A percentile compares a stretch with the other conserved stretches of the same genome.
These are phyloP conservation scores for Trinorchestia longiramus DNA, from an alignment of 1,140 invertebrate genomes.

Conservation along the genomic window DNA sequence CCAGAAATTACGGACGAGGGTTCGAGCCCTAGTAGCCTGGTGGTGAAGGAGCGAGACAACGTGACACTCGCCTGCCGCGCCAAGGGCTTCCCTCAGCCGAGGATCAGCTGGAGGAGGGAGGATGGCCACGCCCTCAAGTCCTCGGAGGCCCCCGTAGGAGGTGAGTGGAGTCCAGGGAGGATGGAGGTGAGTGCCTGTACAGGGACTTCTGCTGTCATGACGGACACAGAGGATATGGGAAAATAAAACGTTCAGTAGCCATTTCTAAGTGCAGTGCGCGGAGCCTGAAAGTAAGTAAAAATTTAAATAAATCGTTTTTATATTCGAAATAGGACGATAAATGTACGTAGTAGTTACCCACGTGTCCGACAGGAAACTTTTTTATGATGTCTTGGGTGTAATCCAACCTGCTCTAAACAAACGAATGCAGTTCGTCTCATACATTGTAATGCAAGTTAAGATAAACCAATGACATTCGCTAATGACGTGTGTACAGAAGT, in stretches of 20 bases:
- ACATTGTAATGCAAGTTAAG: no score
- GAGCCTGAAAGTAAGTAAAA: no score
- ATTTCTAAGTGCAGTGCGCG: no score
- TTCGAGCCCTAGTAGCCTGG: constrained; percentile 50
- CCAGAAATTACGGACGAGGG: constrained; percentile 48
- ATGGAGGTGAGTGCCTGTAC: no score
- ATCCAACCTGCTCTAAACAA: no score
- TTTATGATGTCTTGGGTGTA: neutral
- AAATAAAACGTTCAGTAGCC: no score
- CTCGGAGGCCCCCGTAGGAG: neutral
- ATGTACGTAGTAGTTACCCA: neutral
- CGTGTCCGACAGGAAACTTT: neutral
- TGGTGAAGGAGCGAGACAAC: constrained; percentile 72
- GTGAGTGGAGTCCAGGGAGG: neutral
- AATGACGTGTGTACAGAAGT: neutral
- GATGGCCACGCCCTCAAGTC: constrained; percentile 75
- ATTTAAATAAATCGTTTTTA: neutral
- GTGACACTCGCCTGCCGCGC: constrained; percentile 87
- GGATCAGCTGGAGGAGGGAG: constrained; percentile 90
- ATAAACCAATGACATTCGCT: neutral
- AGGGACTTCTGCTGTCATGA: no score
- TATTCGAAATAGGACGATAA: neutral
- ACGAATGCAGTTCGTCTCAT: no score
- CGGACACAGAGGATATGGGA: no score
- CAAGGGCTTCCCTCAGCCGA: constrained; percentile 88